phyloP scores from a whole-genome alignment of 2,797 vertebrate species.

The Natrix natrix region DNA sequence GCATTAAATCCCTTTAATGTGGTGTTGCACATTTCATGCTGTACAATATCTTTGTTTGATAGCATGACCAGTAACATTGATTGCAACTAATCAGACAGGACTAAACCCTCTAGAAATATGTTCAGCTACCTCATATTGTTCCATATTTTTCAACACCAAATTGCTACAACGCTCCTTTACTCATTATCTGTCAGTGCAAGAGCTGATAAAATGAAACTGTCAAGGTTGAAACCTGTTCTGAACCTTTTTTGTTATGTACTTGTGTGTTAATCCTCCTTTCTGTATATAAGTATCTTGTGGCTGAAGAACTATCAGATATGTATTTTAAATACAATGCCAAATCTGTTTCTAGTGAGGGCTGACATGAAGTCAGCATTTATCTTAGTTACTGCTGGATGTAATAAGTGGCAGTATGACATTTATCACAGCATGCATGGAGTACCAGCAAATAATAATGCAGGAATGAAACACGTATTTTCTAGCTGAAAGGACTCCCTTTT shows the following conservation, averaged over 20 bases:
- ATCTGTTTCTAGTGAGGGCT: not conserved
- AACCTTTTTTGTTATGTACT: not conserved
- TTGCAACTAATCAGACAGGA: not conserved
- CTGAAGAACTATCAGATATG: not conserved
- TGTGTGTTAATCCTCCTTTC: not conserved
- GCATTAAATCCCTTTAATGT: not conserved
- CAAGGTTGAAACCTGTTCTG: not conserved
- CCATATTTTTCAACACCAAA: not conserved
- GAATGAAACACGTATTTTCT: slow-evolving; percentile 1
- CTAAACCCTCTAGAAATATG: not conserved
- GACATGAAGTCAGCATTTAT: slow-evolving; percentile 28
- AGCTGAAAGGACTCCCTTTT: not conserved
- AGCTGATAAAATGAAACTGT: not conserved
- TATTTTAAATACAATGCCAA: slow-evolving; percentile 14
- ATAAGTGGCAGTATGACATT: slow-evolving; percentile 7
- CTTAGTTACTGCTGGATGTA: slow-evolving; percentile 18
- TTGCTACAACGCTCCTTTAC: not conserved
- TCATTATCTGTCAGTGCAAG: not conserved
- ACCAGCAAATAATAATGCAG: not conserved
- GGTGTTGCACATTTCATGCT: not conserved
- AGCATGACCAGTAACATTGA: not conserved
- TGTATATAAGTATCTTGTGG: not conserved
- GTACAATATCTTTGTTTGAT: not conserved
- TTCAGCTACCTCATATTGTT: not conserved
- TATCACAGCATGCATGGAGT: slow-evolving; percentile 3